phyloP scores from a whole-genome alignment of 1,140 invertebrate species.

The Leptinotarsa lineolata region DNA sequence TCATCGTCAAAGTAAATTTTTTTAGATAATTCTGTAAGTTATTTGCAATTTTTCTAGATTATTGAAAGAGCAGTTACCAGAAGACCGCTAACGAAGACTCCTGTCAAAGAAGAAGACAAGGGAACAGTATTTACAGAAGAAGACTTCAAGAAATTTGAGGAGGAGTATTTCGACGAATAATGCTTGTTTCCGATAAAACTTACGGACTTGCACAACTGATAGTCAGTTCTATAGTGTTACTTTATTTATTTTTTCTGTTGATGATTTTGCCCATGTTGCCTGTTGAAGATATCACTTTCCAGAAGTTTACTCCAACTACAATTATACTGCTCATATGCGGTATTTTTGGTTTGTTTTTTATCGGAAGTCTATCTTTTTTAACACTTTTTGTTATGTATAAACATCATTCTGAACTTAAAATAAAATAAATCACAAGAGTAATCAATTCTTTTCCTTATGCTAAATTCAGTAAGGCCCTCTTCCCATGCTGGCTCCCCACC shows the following conservation, averaged over 20 bases:
- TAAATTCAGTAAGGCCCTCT: constrained; percentile 43
- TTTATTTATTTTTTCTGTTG: constrained; percentile 46
- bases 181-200: constrained; percentile 39
- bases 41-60: constrained; percentile 54
- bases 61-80: constrained; percentile 59
- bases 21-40: too few relatives aligned
- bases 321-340: constrained; percentile 41
- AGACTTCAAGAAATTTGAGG: constrained; percentile 60
- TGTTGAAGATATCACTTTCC: constrained; percentile 39
- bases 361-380: constrained; percentile 46
- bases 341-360: constrained; percentile 52
- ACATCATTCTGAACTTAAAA: constrained; percentile 8
- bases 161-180: constrained; percentile 57
- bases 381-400: constrained; percentile 43
- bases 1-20: too few relatives aligned
- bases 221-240: constrained; percentile 34
- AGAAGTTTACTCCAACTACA: constrained; percentile 36
- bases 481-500: constrained; percentile 50
- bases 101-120: constrained; percentile 54
- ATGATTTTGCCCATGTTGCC: constrained; percentile 49
- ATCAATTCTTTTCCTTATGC: constrained; percentile 4
- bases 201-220: constrained; percentile 41
- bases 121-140: constrained; percentile 63
- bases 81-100: constrained; percentile 57
- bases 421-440: constrained; percentile 23